These are phyloP conservation scores for Hermaeophaga mercurialis DNA, from an alignment of 2,888 invertebrate genomes.

Conservation along the genomic window DNA sequence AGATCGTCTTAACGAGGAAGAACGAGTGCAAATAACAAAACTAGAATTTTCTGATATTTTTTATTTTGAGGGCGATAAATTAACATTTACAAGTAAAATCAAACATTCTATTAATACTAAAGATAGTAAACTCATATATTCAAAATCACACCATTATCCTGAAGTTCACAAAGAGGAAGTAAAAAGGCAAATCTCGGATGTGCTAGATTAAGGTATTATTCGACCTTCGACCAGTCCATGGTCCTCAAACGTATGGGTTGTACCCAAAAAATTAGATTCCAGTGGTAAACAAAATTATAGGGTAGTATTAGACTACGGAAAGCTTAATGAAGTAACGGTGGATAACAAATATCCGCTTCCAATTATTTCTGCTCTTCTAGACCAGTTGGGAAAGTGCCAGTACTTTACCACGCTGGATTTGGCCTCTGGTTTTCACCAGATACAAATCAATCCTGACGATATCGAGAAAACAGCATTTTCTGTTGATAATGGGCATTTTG, in stretches of 20 bases:
- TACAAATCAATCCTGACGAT: conserved; percentile 44
- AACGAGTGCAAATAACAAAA: no score
- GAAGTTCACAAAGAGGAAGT: conserved; percentile 45
- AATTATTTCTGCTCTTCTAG: conserved; percentile 50
- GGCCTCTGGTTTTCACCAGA: conserved; percentile 53
- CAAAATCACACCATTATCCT: conserved; percentile 44
- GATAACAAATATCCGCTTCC: conserved; percentile 50
- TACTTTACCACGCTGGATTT: conserved; percentile 53
- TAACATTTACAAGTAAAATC: conserved; percentile 37
- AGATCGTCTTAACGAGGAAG: no score
- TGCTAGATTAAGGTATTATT: conserved; percentile 40
- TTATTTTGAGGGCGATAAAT: conserved; percentile 37
- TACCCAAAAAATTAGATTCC: conserved; percentile 19
- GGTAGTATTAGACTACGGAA: conserved; percentile 35
- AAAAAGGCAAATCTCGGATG: conserved; percentile 42
- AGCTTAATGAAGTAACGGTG: conserved; percentile 51
- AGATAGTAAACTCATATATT: conserved; percentile 35
- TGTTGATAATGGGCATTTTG: conserved; percentile 27
- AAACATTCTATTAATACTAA: conserved; percentile 40
- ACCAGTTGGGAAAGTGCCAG: conserved; percentile 48
- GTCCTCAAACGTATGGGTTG: conserved; percentile 38
- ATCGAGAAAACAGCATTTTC: conserved; percentile 51
- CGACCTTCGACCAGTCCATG: conserved; percentile 39
- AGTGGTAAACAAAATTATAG: conserved; percentile 27
- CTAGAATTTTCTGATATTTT: conserved; percentile 41